Evolutionary conservation across 2,113 vertebrate genomes (phyloP).

Genomic region (Leptobrachium leishanense): DNA sequence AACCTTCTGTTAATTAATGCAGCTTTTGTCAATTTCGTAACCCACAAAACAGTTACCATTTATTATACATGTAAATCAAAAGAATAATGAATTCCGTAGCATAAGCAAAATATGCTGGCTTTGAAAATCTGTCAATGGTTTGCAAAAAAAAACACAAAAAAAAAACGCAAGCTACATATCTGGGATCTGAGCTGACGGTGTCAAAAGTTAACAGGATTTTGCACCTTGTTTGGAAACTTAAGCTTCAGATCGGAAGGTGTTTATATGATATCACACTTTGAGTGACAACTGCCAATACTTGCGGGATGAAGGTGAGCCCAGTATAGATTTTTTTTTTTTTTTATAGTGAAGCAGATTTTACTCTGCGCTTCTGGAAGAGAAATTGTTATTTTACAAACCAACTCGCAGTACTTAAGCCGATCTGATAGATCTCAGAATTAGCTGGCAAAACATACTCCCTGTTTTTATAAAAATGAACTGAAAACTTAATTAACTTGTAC

Average conservation of each 20-base stretch:
- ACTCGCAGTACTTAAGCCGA: conserved; percentile 53
- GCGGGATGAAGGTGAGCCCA: conserved; percentile 70
- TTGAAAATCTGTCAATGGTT: conserved; percentile 39
- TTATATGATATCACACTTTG: conserved; percentile 76
- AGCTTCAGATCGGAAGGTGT: conserved; percentile 78
- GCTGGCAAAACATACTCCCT: neutral
- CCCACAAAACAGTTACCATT: neutral
- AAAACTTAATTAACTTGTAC: no score
- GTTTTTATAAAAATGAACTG: no score
- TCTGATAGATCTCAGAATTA: conserved; percentile 47
- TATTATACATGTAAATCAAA: neutral
- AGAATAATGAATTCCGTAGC: neutral
- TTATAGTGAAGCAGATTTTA: conserved; percentile 59
- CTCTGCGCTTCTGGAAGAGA: conserved; percentile 66
- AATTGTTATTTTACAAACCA: conserved; percentile 72
- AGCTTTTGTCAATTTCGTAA: neutral
- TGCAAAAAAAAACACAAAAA: neutral
- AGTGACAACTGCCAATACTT: conserved; percentile 78
- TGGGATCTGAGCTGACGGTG: conserved; percentile 49
- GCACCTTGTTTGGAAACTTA: conserved; percentile 73
- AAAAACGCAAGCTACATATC: neutral
- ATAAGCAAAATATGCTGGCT: conserved; percentile 30
- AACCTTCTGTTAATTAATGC: neutral
- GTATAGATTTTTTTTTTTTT: conserved; percentile 69
- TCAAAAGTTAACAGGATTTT: conserved; percentile 81